A percentile compares a stretch with the other conserved stretches of the same genome.
These are phyloP conservation scores for Desmophyllum pertusum DNA, from an alignment of 92 coral and sea anemone genomes.

Conservation along the genomic window DNA sequence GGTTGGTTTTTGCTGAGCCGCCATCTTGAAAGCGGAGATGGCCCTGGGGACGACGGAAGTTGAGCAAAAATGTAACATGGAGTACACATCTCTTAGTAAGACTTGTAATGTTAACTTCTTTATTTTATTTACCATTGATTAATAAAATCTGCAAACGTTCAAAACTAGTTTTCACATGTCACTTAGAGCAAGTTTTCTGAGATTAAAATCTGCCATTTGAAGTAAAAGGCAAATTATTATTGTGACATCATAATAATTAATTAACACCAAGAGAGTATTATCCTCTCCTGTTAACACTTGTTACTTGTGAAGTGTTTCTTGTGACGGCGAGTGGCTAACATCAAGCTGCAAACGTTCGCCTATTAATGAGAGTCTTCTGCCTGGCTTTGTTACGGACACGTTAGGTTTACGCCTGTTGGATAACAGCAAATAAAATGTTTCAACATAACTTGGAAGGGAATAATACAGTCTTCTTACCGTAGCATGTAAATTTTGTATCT, in stretches of 20 bases:
- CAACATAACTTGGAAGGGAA: background rate
- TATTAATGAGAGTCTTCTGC: conserved; percentile 67
- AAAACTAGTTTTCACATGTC: background rate
- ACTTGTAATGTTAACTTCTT: background rate
- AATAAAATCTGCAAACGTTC: background rate
- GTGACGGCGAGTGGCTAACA: background rate
- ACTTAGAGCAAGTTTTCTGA: background rate
- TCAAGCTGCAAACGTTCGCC: conserved; percentile 67
- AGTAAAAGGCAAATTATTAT: background rate
- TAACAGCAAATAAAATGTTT: background rate
- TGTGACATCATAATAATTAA: background rate
- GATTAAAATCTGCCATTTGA: background rate
- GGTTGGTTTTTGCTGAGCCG: no score
- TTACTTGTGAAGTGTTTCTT: background rate
- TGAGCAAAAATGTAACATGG: no score
- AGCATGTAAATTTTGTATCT: no score
- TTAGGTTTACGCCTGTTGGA: conserved; percentile 16
- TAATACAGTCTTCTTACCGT: no score
- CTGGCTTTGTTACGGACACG: conserved; percentile 29
- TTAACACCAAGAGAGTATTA: no score
- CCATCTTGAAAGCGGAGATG: no score
- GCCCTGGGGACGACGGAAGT: no score
- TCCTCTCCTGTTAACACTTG: no score
- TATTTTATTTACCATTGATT: background rate
- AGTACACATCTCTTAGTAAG: no score